Evolutionary conservation across 2,888 invertebrate species (phyloP).

Genomic region (Sarcophaga subvicina): DNA sequence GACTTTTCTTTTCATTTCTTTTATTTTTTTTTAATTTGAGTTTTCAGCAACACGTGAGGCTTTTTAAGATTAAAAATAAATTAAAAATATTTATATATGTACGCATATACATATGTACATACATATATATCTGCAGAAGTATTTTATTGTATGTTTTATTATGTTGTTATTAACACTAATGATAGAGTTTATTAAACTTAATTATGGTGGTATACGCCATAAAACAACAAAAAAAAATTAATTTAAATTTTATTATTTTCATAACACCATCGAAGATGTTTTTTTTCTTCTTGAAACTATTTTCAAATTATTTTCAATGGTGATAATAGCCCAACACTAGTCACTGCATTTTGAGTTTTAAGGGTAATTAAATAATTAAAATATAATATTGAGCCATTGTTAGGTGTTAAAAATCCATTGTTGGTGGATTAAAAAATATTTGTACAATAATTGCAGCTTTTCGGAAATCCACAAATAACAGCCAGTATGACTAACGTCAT

Average conservation of each 20-base stretch:
- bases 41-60: slow-evolving; percentile 30
- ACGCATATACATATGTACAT: too few species aligned
- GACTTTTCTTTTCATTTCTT: neutral
- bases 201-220: slow-evolving; percentile 31
- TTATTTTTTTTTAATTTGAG: slow-evolving; percentile 1
- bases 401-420: neutral
- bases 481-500: neutral
- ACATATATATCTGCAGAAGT: too few species aligned
- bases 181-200: slow-evolving; percentile 38
- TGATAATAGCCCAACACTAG: neutral
- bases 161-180: neutral
- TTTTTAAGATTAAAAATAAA: too few species aligned
- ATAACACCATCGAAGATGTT: neutral
- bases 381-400: too few species aligned
- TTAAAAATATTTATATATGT: too few species aligned
- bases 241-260: neutral
- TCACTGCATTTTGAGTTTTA: neutral
- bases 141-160: too few species aligned
- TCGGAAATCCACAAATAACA: neutral
- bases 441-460: neutral
- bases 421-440: neutral
- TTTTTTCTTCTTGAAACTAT: neutral
- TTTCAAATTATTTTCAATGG: neutral
- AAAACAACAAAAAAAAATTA: slow-evolving; percentile 3
- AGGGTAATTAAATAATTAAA: neutral